Evolutionary conservation across 2,113 vertebrate genomes (phyloP).

Genomic region (Himantopus leucocephalus): DNA sequence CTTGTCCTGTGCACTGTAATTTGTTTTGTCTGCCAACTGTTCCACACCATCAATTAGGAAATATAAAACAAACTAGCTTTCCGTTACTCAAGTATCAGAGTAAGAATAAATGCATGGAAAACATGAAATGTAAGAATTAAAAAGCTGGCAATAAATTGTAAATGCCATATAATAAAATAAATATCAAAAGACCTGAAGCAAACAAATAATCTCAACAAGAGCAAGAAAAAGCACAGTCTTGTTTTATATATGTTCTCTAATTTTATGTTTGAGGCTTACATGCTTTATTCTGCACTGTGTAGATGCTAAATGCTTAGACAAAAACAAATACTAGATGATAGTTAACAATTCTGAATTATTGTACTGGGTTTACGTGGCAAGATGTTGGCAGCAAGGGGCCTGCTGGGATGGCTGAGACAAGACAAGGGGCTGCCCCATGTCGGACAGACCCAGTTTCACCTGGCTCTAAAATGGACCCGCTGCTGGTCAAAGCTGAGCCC

Average conservation of each 20-base stretch:
- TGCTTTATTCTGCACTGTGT: not conserved
- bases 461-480: not conserved
- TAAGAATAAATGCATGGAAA: not conserved
- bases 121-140: not conserved
- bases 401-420: accelerated
- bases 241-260: not conserved
- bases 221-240: not conserved
- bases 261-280: not conserved
- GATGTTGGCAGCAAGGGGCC: not conserved
- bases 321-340: not conserved
- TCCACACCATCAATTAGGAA: not conserved
- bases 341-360: not conserved
- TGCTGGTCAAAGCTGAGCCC: not conserved
- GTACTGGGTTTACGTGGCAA: not conserved
- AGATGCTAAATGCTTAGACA: not conserved
- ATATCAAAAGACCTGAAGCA: not conserved
- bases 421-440: not conserved
- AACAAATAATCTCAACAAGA: not conserved
- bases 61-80: not conserved
- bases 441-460: not conserved
- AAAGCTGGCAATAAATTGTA: not conserved
- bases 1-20: not conserved
- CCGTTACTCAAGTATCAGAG: not conserved
- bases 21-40: not conserved
- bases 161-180: not conserved